Evolutionary conservation across 2,888 invertebrate genomes (phyloP), one percentile per base, ranked within the genome.

Genomic region (Melinaea menophilus): DNA sequence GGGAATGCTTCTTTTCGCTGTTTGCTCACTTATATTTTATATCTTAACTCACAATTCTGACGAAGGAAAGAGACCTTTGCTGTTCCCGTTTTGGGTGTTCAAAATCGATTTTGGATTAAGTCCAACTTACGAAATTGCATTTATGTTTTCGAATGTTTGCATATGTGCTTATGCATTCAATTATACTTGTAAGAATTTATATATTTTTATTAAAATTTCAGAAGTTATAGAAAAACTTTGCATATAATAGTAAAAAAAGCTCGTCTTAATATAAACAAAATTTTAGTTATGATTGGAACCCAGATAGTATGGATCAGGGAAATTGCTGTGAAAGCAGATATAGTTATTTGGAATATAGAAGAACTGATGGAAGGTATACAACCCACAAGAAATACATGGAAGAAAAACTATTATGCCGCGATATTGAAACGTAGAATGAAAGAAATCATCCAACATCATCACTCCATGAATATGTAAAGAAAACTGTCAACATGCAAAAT

Each of bases 271-370:
- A 46, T 46, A 46, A 46, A 46, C 46, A 9, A 37, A 41, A 65
- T 76, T 67, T 55, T 73, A 88, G 88, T 85, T 73, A 81, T 80
- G 76, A 66, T 82, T 34, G 79, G 80, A 72, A 82, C 82, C 11
- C 79, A 85, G 75, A 74, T 87, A 67, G 72, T 86, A 12, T 87
- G 86, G 87, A 74, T 85, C 12, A 74, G 84, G 45, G 79, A 86
- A 59, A 84, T 88, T 67, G 71, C 73, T 9, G 73, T 79, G 12
- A 85, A 84, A 76, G 80, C 79, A 4, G 85, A 87, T 65, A 69
- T 88, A 35, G 71, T 86, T 5, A 78, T 73, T 64, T 83, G 84
- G 80, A 74, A 74, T n/a, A 74, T 86, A 35, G 72, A 80, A 75
- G 84, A 86, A 66, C 69, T 86, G 5, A 69, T 86, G 59, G 72